A percentile compares a stretch with the other conserved stretches of the same genome.
Evolutionary conservation across 2,888 invertebrate species (phyloP).

Genomic region (Lasioglossum morio): DNA sequence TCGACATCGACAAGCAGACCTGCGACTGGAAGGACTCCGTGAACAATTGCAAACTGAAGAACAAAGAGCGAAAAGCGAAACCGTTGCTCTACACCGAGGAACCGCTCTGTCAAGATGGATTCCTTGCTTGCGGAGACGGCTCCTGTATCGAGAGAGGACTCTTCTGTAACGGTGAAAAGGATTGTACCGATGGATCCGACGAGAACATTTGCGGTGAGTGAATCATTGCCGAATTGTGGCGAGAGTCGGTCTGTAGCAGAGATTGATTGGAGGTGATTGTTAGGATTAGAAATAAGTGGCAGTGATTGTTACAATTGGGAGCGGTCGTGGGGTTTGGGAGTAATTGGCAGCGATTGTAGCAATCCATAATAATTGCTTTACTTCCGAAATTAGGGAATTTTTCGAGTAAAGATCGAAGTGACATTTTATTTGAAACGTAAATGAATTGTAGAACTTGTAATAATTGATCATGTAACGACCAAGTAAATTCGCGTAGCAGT

Average conservation of each 20-base stretch:
- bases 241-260: no score
- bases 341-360: background rate
- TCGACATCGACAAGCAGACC: conserved; percentile 97
- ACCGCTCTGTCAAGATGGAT: conserved; percentile 94
- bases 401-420: no score
- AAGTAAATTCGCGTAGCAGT: no score
- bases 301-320: no score
- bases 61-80: conserved; percentile 94
- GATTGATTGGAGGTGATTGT: no score
- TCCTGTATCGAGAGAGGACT: conserved; percentile 94
- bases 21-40: conserved; percentile 97
- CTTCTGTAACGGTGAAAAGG: conserved; percentile 97
- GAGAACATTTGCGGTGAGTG: conserved; percentile 95
- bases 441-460: no score
- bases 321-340: no score
- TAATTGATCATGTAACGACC: no score
- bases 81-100: conserved; percentile 95
- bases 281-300: no score
- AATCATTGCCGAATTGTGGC: no score
- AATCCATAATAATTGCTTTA: background rate
- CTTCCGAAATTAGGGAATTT: no score
- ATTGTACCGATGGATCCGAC: conserved; percentile 95
- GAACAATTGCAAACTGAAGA: conserved; percentile 96
- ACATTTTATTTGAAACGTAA: no score
- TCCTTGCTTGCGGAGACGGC: conserved; percentile 94